A percentile compares a stretch with the other conserved stretches of the same genome.
phyloP scores from a whole-genome alignment of 2,888 invertebrate species.

The Ichneumoninae sp. region DNA sequence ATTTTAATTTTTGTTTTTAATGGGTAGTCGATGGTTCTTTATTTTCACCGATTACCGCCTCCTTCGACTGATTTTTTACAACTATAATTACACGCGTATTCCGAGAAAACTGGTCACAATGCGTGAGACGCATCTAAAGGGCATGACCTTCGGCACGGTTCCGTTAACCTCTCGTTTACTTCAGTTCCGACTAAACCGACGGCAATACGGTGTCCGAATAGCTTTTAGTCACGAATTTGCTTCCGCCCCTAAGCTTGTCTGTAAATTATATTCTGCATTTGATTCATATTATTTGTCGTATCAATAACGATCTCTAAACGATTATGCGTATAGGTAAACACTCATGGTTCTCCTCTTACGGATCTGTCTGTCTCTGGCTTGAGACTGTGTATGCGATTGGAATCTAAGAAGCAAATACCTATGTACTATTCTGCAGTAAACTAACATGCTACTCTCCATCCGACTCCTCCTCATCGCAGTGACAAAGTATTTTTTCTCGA shows the following conservation, averaged over 20 bases:
- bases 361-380: not conserved
- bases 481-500: constrained; percentile 26
- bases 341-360: constrained; percentile 14
- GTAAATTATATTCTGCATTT: constrained; percentile 26
- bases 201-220: constrained; percentile 15
- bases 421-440: not conserved
- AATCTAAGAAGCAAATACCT: constrained; percentile 34
- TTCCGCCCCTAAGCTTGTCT: constrained; percentile 2
- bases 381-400: constrained; percentile 31
- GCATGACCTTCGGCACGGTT: not conserved
- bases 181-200: not conserved
- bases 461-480: not conserved
- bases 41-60: not conserved
- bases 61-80: not conserved
- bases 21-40: not conserved
- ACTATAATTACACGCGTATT: not conserved
- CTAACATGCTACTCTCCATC: constrained; percentile 6
- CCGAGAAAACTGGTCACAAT: not conserved
- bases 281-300: not conserved
- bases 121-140: not conserved
- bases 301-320: constrained; percentile 17
- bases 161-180: not conserved
- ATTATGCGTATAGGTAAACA: constrained; percentile 31
- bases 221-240: not conserved
- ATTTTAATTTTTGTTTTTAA: not conserved